Evolutionary conservation across 2,888 invertebrate genomes (phyloP).

Genomic region (Catonia carolina): DNA sequence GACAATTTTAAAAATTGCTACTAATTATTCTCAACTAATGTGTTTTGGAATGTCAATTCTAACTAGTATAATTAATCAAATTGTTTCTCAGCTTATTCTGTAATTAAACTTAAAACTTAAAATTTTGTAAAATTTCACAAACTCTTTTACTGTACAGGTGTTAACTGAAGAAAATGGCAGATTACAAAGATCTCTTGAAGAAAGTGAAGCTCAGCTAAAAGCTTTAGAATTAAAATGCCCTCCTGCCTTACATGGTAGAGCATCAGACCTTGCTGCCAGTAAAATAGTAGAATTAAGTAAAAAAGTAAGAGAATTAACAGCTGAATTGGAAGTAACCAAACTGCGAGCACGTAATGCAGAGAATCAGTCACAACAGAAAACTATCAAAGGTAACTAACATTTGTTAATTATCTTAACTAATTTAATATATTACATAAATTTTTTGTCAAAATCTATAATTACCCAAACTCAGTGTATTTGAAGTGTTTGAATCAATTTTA

Average conservation of each 20-base stretch:
- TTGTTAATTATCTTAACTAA: not conserved
- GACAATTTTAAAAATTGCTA: no score
- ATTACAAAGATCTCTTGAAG: conserved; percentile 18
- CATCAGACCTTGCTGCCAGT: conserved; percentile 52
- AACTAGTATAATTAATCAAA: no score
- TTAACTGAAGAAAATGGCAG: conserved; percentile 19
- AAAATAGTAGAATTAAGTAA: conserved; percentile 62
- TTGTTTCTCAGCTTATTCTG: no score
- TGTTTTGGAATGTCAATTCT: no score
- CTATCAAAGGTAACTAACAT: not conserved
- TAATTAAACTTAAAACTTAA: no score
- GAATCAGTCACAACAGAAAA: not conserved
- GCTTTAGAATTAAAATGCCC: conserved; percentile 21
- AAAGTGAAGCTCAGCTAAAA: conserved; percentile 19
- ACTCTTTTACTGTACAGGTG: conserved; percentile 14
- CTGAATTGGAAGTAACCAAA: conserved; percentile 54
- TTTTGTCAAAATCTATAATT: not conserved
- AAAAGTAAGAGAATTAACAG: conserved; percentile 56
- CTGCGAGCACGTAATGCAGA: conserved; percentile 50
- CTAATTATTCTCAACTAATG: no score
- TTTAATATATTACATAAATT: not conserved
- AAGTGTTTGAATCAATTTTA: no score
- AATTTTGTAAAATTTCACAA: no score
- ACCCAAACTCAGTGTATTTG: not conserved
- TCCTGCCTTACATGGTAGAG: conserved; percentile 34